These are phyloP conservation scores for Lota lota DNA, from an alignment of 2,113 vertebrate genomes.

Conservation along the genomic window DNA sequence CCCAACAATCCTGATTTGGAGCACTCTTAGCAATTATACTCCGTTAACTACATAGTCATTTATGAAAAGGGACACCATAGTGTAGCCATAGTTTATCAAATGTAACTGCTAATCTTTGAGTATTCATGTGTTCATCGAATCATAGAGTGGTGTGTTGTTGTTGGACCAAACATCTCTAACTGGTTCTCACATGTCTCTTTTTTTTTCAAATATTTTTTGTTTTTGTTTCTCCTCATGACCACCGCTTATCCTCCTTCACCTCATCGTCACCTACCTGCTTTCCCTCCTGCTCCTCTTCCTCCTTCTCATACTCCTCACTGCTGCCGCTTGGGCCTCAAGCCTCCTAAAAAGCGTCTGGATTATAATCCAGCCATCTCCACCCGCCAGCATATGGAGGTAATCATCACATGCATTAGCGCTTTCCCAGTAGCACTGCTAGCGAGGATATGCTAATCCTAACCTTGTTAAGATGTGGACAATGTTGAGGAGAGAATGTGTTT, in stretches of 20 bases:
- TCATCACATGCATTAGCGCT: slow-evolving; percentile 42
- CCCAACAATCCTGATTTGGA: not conserved
- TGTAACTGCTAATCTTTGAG: too few relatives aligned
- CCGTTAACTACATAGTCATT: too few relatives aligned
- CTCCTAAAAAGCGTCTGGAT: slow-evolving; percentile 99
- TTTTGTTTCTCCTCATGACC: slow-evolving; percentile 78
- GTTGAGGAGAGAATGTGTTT: too few relatives aligned
- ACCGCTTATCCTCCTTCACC: slow-evolving; percentile 88
- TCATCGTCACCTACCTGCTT: slow-evolving; percentile 86
- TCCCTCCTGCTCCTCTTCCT: slow-evolving; percentile 76
- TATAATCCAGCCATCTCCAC: slow-evolving; percentile 94
- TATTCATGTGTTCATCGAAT: not conserved
- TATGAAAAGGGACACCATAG: too few relatives aligned
- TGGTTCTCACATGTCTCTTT: slow-evolving; percentile 78
- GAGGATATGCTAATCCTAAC: not conserved
- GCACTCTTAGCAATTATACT: not conserved
- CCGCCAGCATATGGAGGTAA: slow-evolving; percentile 92
- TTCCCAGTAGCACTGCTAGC: slow-evolving; percentile 21
- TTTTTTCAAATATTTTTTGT: not conserved
- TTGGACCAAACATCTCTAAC: slow-evolving; percentile 80
- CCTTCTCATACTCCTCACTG: slow-evolving; percentile 85
- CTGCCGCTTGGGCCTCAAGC: slow-evolving; percentile 85
- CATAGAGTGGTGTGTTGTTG: slow-evolving; percentile 25
- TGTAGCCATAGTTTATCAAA: too few relatives aligned
- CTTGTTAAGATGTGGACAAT: slow-evolving; percentile 5